A percentile compares a stretch with the other conserved stretches of the same genome.
phyloP scores from a whole-genome alignment of 1,140 invertebrate genomes.

The Thaumatotibia leucotreta region DNA sequence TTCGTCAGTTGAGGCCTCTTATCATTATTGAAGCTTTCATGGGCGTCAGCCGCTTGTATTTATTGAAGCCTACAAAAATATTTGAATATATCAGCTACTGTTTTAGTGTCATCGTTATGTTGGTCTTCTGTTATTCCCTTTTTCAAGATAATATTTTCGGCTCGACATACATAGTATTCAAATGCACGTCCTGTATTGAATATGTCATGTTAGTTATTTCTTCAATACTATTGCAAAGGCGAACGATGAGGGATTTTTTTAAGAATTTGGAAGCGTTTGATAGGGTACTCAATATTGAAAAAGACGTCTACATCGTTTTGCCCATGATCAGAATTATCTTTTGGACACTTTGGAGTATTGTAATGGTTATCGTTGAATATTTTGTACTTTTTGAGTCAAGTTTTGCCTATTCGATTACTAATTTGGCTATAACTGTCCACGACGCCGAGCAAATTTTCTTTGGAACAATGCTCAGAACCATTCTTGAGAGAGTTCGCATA shows the following conservation, averaged over 20 bases:
- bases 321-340: too few species aligned
- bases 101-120: neutral
- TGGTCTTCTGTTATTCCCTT: neutral
- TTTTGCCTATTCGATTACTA: neutral
- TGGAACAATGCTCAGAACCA: constrained; percentile 25
- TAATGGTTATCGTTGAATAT: neutral
- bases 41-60: neutral
- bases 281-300: neutral
- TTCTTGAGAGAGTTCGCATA: constrained; percentile 28
- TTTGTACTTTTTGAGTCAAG: neutral
- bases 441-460: constrained; percentile 36
- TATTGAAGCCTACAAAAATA: constrained; percentile 2
- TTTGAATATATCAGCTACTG: neutral
- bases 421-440: constrained; percentile 22
- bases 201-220: neutral
- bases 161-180: neutral
- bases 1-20: neutral
- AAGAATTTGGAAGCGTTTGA: constrained; percentile 1
- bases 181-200: neutral
- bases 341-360: neutral
- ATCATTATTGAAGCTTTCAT: neutral
- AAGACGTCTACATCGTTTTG: neutral
- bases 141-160: neutral
- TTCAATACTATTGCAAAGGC: neutral
- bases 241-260: neutral